These are phyloP conservation scores for Lucilia cuprina DNA, from an alignment of 1,140 invertebrate species.

Conservation along the genomic window DNA sequence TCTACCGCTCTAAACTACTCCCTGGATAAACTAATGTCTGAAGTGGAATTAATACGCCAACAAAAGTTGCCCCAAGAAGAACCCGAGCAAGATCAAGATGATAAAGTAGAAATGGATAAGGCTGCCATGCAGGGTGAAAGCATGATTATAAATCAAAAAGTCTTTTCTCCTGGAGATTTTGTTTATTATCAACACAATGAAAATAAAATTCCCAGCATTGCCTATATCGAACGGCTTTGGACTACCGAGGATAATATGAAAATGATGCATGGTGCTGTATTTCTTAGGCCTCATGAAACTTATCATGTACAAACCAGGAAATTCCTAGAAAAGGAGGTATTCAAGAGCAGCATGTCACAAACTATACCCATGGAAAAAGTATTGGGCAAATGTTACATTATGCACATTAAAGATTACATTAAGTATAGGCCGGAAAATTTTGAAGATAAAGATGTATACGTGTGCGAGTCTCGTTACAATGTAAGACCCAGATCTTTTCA, in stretches of 20 bases:
- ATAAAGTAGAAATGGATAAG: conserved; percentile 49
- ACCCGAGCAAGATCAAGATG: conserved; percentile 72
- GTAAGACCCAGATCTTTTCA: conserved; percentile 86
- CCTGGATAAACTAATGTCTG: conserved; percentile 73
- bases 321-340: conserved; percentile 94
- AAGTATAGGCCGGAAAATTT: conserved; percentile 86
- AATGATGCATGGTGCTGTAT: conserved; percentile 88
- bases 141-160: conserved; percentile 61
- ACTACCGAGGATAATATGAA: conserved; percentile 83
- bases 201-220: conserved; percentile 75
- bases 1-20: conserved; percentile 88
- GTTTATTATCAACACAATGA: conserved; percentile 59
- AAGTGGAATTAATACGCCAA: conserved; percentile 78
- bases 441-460: conserved; percentile 93
- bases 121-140: conserved; percentile 53
- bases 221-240: conserved; percentile 88
- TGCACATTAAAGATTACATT: conserved; percentile 96
- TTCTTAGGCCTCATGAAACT: conserved; percentile 85
- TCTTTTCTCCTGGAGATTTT: conserved; percentile 59
- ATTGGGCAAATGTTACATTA: conserved; percentile 90
- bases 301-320: conserved; percentile 94
- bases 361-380: conserved; percentile 87
- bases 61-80: conserved; percentile 83
- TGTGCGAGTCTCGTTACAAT: conserved; percentile 95
- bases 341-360: conserved; percentile 84